These are phyloP conservation scores for Rhineura floridana DNA, from an alignment of 2,113 vertebrate genomes.

Conservation along the genomic window DNA sequence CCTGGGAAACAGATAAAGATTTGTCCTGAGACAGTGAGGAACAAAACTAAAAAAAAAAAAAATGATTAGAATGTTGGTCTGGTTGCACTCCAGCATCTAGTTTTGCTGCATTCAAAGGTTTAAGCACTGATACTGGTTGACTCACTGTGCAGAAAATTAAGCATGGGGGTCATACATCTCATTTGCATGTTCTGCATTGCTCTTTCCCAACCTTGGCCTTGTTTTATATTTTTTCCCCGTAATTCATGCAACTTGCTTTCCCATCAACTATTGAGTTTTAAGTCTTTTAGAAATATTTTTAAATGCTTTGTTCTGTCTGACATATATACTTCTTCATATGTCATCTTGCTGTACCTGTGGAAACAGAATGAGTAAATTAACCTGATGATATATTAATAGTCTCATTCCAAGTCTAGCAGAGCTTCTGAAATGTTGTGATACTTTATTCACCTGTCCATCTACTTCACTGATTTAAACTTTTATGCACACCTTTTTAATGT, in stretches of 20 bases:
- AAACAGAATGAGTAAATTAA: background rate
- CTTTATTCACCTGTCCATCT: background rate
- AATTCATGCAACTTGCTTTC: background rate
- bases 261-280: background rate
- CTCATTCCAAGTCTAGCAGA: background rate
- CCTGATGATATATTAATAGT: background rate
- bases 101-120: background rate
- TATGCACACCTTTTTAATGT: background rate
- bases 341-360: background rate
- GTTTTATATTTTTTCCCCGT: background rate
- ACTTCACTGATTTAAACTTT: background rate
- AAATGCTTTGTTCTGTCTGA: background rate
- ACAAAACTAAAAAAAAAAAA: background rate
- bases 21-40: background rate
- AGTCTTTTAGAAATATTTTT: background rate
- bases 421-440: no score
- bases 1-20: background rate
- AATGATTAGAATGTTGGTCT: background rate
- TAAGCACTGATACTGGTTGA: background rate
- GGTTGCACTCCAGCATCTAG: background rate
- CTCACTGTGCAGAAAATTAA: background rate
- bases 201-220: background rate
- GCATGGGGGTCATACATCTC: background rate
- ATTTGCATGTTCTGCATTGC: background rate
- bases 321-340: background rate